Evolutionary conservation across 2,888 invertebrate species (phyloP).

Genomic region (Steinernema carpocapsae): DNA sequence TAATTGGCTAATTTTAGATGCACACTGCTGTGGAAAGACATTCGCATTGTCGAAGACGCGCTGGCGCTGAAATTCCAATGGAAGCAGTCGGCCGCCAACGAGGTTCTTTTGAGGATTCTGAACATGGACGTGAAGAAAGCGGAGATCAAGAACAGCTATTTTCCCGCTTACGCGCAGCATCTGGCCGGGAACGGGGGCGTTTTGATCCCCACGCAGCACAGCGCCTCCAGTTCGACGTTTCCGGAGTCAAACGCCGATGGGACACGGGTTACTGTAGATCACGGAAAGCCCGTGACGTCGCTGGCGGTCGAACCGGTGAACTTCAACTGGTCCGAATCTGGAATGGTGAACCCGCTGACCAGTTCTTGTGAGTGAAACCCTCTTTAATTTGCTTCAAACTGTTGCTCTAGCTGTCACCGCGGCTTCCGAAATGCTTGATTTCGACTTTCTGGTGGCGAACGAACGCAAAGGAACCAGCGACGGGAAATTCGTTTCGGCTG

Average conservation of each 20-base stretch:
- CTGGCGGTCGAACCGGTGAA: slow-evolving; percentile 58
- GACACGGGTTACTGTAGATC: too few species aligned
- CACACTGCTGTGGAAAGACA: slow-evolving; percentile 50
- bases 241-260: not conserved
- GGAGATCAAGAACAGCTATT: slow-evolving; percentile 24
- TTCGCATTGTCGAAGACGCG: slow-evolving; percentile 60
- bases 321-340: slow-evolving; percentile 61
- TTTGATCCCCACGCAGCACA: slow-evolving; percentile 4
- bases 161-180: slow-evolving; percentile 13
- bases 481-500: slow-evolving; percentile 28
- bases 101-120: slow-evolving; percentile 42
- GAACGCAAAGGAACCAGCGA: slow-evolving; percentile 23
- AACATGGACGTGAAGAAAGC: slow-evolving; percentile 44
- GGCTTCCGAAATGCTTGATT: slow-evolving; percentile 52
- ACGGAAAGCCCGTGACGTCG: not conserved
- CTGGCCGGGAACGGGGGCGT: not conserved
- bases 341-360: slow-evolving; percentile 60
- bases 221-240: not conserved
- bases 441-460: slow-evolving; percentile 54
- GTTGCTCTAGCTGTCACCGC: slow-evolving; percentile 37
- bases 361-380: slow-evolving; percentile 50
- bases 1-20: slow-evolving; percentile 38
- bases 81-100: slow-evolving; percentile 47
- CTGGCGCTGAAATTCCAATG: slow-evolving; percentile 58
- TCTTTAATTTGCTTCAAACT: slow-evolving; percentile 18